A percentile compares a stretch with the other conserved stretches of the same genome.
Conservation (phyloP, 2,888 invertebrate species). For the Cacoxenus indagator region DNA sequence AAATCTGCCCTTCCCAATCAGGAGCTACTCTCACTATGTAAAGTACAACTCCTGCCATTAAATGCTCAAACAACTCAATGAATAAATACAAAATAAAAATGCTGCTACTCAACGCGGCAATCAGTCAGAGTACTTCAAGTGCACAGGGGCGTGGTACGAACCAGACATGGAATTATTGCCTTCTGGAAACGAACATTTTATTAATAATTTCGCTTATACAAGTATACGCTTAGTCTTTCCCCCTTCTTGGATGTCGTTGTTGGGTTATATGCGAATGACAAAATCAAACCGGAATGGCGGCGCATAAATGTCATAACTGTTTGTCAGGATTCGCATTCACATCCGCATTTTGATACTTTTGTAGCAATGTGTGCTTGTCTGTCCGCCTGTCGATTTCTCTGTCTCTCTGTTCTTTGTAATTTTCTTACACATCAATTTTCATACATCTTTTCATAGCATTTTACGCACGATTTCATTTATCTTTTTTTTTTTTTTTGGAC, state of each 20-base stretch:
- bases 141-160: not conserved
- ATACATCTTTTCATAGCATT: conserved; percentile 56
- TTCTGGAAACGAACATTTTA: conserved; percentile 8
- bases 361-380: not conserved
- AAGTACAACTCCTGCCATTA: not conserved
- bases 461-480: conserved; percentile 61
- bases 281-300: not conserved
- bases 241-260: not conserved
- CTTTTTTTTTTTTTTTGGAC: not conserved
- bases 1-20: not conserved
- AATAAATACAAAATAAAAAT: conserved; percentile 4
- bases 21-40: not conserved
- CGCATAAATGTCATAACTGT: conserved; percentile 12
- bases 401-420: conserved; percentile 51
- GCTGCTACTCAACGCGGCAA: not conserved
- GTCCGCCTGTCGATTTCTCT: not conserved
- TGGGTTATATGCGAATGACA: not conserved
- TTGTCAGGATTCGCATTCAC: conserved; percentile 7
- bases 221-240: not conserved
- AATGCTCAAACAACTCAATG: not conserved
- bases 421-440: conserved; percentile 58
- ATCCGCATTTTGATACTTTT: not conserved
- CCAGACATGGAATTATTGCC: conserved; percentile 4
- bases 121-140: not conserved
- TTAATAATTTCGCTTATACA: conserved; percentile 4